phyloP scores from a whole-genome alignment of 2,797 vertebrate genomes.

The Psittacula derbiana region DNA sequence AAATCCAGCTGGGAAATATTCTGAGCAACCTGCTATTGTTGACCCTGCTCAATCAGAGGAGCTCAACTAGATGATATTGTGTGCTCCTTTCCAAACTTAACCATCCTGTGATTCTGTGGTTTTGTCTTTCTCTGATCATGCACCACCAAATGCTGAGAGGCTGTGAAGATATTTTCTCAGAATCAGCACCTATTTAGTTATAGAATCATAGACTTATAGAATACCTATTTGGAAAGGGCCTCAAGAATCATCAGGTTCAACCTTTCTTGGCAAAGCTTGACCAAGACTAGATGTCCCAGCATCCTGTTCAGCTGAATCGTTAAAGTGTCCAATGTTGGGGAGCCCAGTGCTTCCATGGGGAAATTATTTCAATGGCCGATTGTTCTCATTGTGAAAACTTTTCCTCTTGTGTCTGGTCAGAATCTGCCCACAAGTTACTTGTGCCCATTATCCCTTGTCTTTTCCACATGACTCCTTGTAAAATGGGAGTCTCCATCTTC shows the following conservation, averaged over 20 bases:
- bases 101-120: background rate
- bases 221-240: background rate
- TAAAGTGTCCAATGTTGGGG: background rate
- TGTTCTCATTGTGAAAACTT: background rate
- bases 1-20: background rate
- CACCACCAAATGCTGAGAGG: background rate
- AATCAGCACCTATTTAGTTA: background rate
- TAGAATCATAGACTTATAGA: background rate
- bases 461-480: background rate
- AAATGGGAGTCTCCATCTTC: background rate
- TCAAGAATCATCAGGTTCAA: background rate
- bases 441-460: background rate
- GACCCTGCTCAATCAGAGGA: background rate
- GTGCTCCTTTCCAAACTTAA: background rate
- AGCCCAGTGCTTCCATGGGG: background rate
- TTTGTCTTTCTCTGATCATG: background rate
- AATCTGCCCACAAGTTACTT: background rate
- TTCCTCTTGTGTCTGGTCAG: background rate
- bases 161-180: background rate
- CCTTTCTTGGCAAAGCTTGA: background rate
- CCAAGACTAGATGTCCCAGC: background rate
- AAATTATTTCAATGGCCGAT: background rate
- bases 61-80: background rate
- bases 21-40: background rate
- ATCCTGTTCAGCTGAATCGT: background rate